Evolutionary conservation across 2,113 vertebrate genomes (phyloP), one percentile per base, ranked within the genome.

Genomic region (Rostratula benghalensis): DNA sequence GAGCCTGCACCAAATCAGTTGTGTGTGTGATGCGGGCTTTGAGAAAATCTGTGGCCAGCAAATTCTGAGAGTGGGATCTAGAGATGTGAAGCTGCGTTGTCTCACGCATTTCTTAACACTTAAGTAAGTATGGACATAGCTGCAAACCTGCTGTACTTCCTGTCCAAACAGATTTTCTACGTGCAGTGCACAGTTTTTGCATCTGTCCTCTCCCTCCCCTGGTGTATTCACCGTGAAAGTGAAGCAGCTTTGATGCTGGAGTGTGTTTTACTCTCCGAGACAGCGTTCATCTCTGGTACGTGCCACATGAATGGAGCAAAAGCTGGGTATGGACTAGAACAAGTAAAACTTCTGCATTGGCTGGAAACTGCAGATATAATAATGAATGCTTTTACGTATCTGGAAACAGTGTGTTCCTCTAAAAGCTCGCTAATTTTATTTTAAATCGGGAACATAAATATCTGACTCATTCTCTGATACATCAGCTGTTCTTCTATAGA

Each of bases 31-130:
- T 69, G 46, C 20, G 11, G 24, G 60, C 41, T 94, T 82, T 93
- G 87, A 96, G 87, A 86, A 95, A 97, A 84, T 87, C 77, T 20
- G 25, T 67, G 91, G 79, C 93, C 89, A 81, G 91, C 85, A 96
- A 28, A 76, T 93, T 54, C 27, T 93, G 89, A 87, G 93, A 91
- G 74, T 69, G 2, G 30, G 56, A 60, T 41, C 76, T 89, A 37
- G 77, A 94, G 68, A 45, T 89, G 60, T 77, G 79, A 81, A 73
- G 87, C n/a, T 75, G 48, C 71, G 80, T 56, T 19, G 6, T 60
- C 83, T 94, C 92, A 31, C 86, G 65, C 65, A 24, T 64, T 93
- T 90, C 68, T 79, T 41, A 77, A 41, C 28, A 30, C 51, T 93
- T 21, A 28, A 70, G 43, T 21, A 28, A 70, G 43, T 60, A 73